Conservation (phyloP, 2,888 invertebrate species). For the Abrostola triplasia region DNA sequence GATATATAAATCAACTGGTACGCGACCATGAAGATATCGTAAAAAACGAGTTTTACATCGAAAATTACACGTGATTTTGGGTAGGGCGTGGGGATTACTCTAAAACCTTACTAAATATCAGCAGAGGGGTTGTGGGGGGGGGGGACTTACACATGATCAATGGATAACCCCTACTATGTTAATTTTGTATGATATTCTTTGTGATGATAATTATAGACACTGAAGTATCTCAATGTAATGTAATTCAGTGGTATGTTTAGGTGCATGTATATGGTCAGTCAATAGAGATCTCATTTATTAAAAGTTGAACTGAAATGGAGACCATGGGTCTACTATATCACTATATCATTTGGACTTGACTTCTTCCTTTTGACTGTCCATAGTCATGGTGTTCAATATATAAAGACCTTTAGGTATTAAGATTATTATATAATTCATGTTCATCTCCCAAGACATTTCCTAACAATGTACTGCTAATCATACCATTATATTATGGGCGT, state of each 20-base stretch:
- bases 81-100: too few relatives aligned
- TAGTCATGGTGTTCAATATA: not conserved
- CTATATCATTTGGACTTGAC: not conserved
- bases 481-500: not conserved
- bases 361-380: not conserved
- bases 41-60: too few relatives aligned
- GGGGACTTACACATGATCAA: too few relatives aligned
- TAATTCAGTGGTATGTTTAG: not conserved
- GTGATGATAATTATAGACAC: conserved; percentile 1
- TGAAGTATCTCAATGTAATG: not conserved
- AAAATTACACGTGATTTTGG: too few relatives aligned
- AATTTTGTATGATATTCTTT: conserved; percentile 4
- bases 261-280: not conserved
- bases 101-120: too few relatives aligned
- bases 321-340: not conserved
- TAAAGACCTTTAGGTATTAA: not conserved
- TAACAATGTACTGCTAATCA: not conserved
- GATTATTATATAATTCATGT: not conserved
- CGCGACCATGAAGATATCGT: too few relatives aligned
- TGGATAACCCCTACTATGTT: too few relatives aligned
- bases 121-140: too few relatives aligned
- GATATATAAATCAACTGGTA: too few relatives aligned
- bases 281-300: not conserved
- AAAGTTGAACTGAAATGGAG: too few relatives aligned
- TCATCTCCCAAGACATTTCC: not conserved